phyloP scores from a whole-genome alignment of 2,797 vertebrate species.

The Falco peregrinus region DNA sequence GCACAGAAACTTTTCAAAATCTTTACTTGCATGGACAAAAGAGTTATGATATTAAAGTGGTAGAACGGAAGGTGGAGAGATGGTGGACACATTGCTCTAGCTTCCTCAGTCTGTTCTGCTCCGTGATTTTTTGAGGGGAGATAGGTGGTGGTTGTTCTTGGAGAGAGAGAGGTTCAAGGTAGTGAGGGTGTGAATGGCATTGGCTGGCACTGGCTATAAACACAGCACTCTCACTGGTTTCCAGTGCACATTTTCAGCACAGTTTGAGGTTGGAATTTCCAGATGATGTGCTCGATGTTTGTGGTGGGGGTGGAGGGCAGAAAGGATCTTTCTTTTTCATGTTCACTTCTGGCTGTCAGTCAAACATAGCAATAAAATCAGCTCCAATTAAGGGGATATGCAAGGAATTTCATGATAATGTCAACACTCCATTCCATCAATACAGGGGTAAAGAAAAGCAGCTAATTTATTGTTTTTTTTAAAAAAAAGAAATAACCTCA shows the following conservation, averaged over 20 bases:
- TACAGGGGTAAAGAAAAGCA: conserved; percentile 1
- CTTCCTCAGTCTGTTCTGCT: not conserved
- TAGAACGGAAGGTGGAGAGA: not conserved
- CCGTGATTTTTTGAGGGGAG: not conserved
- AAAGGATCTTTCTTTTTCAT: conserved; percentile 23
- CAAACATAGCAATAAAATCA: conserved; percentile 65
- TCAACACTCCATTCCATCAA: conserved; percentile 45
- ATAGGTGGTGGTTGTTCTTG: not conserved
- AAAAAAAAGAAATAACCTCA: not conserved
- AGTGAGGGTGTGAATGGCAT: conserved; percentile 16
- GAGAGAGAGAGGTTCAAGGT: not conserved
- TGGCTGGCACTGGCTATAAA: conserved; percentile 49
- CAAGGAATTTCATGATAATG: conserved; percentile 58
- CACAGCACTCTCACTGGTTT: not conserved
- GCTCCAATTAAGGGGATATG: conserved; percentile 66
- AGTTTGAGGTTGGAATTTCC: conserved; percentile 25
- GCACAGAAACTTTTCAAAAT: not conserved
- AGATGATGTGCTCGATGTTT: not conserved
- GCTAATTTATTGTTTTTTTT: not conserved
- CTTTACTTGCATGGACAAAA: not conserved
- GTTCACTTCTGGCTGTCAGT: conserved; percentile 57
- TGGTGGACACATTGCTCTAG: not conserved
- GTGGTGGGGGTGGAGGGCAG: not conserved
- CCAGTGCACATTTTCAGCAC: not conserved
- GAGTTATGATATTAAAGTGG: not conserved